Conservation (phyloP, 2,888 invertebrate genomes). For the Mythimna albipuncta region DNA sequence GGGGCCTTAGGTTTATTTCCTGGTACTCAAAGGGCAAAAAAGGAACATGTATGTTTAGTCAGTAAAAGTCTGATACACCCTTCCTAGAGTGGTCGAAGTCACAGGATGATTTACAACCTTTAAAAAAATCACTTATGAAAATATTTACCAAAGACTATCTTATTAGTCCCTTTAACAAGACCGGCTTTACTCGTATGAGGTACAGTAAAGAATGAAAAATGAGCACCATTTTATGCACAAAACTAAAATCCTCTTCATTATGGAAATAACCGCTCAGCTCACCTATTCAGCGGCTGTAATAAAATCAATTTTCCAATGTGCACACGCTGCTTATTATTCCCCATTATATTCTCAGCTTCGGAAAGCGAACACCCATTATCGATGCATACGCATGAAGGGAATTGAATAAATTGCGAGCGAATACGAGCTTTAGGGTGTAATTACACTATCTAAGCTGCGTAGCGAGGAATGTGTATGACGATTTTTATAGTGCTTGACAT, state of each 20-base stretch:
- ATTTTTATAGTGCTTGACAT: background rate
- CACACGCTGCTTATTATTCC: slow-evolving; percentile 31
- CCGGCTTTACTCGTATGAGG: too few species aligned
- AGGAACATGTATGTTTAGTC: too few species aligned
- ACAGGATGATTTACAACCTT: too few species aligned
- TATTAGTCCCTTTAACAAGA: too few species aligned
- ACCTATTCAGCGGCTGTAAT: slow-evolving; percentile 22
- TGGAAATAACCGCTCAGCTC: slow-evolving; percentile 3
- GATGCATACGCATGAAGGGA: slow-evolving; percentile 57
- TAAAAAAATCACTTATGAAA: too few species aligned
- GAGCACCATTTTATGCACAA: background rate
- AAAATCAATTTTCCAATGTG: slow-evolving; percentile 43
- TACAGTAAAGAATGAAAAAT: background rate
- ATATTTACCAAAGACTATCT: too few species aligned
- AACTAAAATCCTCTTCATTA: slow-evolving; percentile 12
- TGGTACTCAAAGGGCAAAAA: too few species aligned
- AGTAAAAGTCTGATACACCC: too few species aligned
- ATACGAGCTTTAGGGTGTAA: slow-evolving; percentile 7
- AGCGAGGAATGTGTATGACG: background rate
- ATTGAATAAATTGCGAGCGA: slow-evolving; percentile 60
- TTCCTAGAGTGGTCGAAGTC: too few species aligned
- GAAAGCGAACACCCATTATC: slow-evolving; percentile 56
- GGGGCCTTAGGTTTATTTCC: too few species aligned
- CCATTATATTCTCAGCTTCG: slow-evolving; percentile 42
- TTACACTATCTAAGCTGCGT: background rate